Conservation (phyloP, 2,888 invertebrate species). For the Scaptomyza tumidula region DNA sequence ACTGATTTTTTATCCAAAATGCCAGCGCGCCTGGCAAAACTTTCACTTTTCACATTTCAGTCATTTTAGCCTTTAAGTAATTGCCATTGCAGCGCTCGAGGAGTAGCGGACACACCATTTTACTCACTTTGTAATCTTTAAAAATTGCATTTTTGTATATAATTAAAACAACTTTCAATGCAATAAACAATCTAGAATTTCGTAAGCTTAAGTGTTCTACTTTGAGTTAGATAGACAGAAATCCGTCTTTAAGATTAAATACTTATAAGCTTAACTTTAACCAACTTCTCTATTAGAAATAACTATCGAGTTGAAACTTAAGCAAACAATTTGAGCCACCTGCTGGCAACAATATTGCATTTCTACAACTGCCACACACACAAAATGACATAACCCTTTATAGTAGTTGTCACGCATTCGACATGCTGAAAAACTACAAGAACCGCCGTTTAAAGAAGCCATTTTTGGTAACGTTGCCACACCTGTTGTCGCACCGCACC, state of each 20-base stretch:
- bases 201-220: too few relatives aligned
- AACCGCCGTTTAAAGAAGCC: constrained; percentile 21
- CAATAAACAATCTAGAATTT: too few relatives aligned
- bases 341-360: not conserved
- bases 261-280: not conserved
- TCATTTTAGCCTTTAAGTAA: constrained; percentile 60
- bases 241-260: not conserved
- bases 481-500: constrained; percentile 24
- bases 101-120: not conserved
- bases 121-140: too few relatives aligned
- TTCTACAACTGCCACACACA: constrained; percentile 4
- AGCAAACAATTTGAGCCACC: not conserved
- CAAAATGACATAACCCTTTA: not conserved
- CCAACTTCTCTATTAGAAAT: not conserved
- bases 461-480: constrained; percentile 13
- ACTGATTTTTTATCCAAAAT: constrained; percentile 74
- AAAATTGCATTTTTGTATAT: too few relatives aligned
- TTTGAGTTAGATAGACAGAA: too few relatives aligned
- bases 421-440: constrained; percentile 23
- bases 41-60: constrained; percentile 37
- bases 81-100: constrained; percentile 47
- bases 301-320: not conserved
- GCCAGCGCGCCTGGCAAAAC: constrained; percentile 28
- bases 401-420: not conserved
- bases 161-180: too few relatives aligned